Conservation (phyloP, 2,888 invertebrate species). For the Hipparchia semele region DNA sequence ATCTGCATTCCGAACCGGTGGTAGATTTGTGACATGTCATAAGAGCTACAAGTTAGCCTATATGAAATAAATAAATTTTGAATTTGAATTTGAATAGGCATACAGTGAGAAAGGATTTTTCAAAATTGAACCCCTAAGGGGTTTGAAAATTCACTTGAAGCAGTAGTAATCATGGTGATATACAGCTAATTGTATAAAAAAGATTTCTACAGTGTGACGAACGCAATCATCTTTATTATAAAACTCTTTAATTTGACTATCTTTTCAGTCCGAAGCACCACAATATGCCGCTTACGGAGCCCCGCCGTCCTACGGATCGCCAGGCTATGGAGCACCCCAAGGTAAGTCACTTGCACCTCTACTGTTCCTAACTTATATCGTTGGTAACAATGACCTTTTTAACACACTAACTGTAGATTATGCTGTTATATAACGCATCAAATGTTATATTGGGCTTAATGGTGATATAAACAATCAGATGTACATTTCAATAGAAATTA, state of each 20-base stretch:
- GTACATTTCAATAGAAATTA: background rate
- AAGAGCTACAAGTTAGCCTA: too few relatives aligned
- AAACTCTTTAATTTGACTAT: slow-evolving; percentile 1
- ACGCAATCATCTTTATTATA: too few relatives aligned
- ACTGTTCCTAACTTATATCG: slow-evolving; percentile 6
- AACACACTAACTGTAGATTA: slow-evolving; percentile 15
- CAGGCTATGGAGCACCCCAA: slow-evolving; percentile 71
- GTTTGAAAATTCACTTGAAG: too few relatives aligned
- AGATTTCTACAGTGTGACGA: too few relatives aligned
- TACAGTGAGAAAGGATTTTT: too few relatives aligned
- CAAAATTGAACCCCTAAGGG: too few relatives aligned
- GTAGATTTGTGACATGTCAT: too few relatives aligned
- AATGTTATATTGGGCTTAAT: background rate
- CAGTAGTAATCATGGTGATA: too few relatives aligned
- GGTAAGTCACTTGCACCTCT: slow-evolving; percentile 49
- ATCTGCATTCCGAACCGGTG: too few relatives aligned
- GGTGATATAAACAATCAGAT: background rate
- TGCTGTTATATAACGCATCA: slow-evolving; percentile 7
- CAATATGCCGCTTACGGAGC: slow-evolving; percentile 68
- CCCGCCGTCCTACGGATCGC: slow-evolving; percentile 72
- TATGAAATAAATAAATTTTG: too few relatives aligned
- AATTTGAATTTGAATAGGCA: too few relatives aligned
- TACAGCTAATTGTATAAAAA: too few relatives aligned
- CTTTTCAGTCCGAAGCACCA: slow-evolving; percentile 59
- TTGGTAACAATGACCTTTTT: background rate